Evolutionary conservation across 2,888 invertebrate genomes (phyloP), one percentile per base, ranked within the genome.

Genomic region (Zootermopsis nevadensis): DNA sequence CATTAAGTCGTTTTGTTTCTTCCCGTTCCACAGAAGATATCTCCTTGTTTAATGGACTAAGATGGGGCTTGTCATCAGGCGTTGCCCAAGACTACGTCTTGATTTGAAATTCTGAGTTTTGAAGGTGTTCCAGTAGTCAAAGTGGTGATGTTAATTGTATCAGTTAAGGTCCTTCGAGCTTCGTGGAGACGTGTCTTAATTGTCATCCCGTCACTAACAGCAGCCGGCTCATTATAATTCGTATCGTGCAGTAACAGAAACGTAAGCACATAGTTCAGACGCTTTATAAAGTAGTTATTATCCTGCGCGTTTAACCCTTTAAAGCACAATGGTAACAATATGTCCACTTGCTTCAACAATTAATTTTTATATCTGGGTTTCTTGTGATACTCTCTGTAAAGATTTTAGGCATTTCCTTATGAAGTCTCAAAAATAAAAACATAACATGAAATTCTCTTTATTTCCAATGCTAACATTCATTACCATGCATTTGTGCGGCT

Each of bases 21-120:
- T 30, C 42, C 6, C 55, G 6, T 22, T 19, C 2, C 55, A 6
- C 24, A 7, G 19, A 6, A n/a, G 22, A 19, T 35, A 24, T 31
- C 72, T 35, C 33, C 35, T 33, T 72, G 72, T 72, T 72, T 72
- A 72, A 72, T 72, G 72, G 72, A 24, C 72, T 24, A 31, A 31
- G 72, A 72, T 31, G 30, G 10, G 24, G 19, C 30, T 67, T 67
- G 67, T 67, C 67, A 67, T 67, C 67, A 30, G 31, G 19, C 67
- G 60, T 60, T 60, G 60, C 22, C 22, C 22, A n/a, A 60, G 19
- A 24, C 53, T 79, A 79, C 35, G 79, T 79, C 79, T 79, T 79
- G 60, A 77, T 79, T 79, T 79, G 79, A 79, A 79, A 79, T 79
- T 79, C 79, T 60, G 79, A 79, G 79, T 60, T 35, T 55, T 79